Evolutionary conservation across 2,113 vertebrate species (phyloP), one percentile per base, ranked within the genome.

Genomic region (Vidua chalybeata): DNA sequence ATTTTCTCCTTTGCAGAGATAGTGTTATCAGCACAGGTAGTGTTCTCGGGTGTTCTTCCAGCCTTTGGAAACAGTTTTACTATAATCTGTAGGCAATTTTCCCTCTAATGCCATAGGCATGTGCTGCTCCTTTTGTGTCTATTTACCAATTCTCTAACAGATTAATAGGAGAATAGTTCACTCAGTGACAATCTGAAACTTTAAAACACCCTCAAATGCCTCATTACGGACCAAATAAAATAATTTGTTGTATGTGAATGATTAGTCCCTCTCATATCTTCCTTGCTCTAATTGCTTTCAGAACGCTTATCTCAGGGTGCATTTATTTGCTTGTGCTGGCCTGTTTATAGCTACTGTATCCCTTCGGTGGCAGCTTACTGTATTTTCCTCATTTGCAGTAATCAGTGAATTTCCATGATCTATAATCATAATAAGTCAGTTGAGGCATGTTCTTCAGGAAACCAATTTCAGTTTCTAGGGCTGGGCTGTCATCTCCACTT

Each of bases 101-200:
- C 58, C 39, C 49, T 78, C 86, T 89, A 72, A 81, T 43, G 93
- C 86, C 17, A 1, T 69, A 54, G 84, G 93, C 67, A 77, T 93
- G 82, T 84, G 73, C 76, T 78, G 87, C 68, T 93, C 48, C 73
- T 95, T 92, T 86, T 61, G 61, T 87, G 85, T 61, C 88, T 94
- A 76, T 95, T 95, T 92, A 95, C 84, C 69, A 74, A 78, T 81
- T 86, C 82, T 94, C 68, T 68, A 92, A 71, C 77, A 93, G 74
- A 93, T 91, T 96, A 97, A 97, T 93, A 93, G 91, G 49, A 90
- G 68, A 96, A 94, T 79, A 89, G 86, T 94, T 96, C 89, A 84
- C 77, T 96, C 12, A 3, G 64, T 91, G 94, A 86, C 92, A 94
- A 88, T 87, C 73, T 86, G 71, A 93, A 96, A 97, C 83, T 93